Evolutionary conservation across 2,888 invertebrate species (phyloP).

Genomic region (Gibbula magus): DNA sequence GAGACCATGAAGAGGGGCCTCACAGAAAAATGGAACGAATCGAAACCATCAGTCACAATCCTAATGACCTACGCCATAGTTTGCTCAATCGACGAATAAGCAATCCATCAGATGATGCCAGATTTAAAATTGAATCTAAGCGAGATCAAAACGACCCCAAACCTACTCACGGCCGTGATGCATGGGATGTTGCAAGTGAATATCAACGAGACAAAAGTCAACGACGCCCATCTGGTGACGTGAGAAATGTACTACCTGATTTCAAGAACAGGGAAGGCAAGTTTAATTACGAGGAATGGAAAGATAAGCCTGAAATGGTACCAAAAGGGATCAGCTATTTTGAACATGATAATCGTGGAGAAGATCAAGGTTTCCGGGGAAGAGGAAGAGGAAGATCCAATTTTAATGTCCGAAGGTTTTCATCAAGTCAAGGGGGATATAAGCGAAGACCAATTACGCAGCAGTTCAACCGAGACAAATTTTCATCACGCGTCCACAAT

Average conservation of each 20-base stretch:
- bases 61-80: constrained; percentile 58
- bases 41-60: constrained; percentile 46
- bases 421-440: too few relatives aligned
- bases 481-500: not conserved
- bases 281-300: constrained; percentile 60
- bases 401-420: too few relatives aligned
- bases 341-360: constrained; percentile 35
- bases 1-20: constrained; percentile 27
- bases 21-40: constrained; percentile 36
- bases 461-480: too few relatives aligned
- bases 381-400: not conserved
- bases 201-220: constrained; percentile 13
- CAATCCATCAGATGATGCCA: not conserved
- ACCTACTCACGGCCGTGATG: not conserved
- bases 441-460: too few relatives aligned
- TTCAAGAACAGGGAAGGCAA: constrained; percentile 51
- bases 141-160: not conserved
- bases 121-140: not conserved
- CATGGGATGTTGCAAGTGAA: not conserved
- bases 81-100: constrained; percentile 40
- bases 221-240: not conserved
- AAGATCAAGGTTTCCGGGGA: not conserved
- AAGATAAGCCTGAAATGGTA: constrained; percentile 62
- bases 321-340: constrained; percentile 67
- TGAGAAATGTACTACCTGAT: constrained; percentile 37